Conservation (phyloP, 2,888 invertebrate species). For the Drosophila algonquin region DNA sequence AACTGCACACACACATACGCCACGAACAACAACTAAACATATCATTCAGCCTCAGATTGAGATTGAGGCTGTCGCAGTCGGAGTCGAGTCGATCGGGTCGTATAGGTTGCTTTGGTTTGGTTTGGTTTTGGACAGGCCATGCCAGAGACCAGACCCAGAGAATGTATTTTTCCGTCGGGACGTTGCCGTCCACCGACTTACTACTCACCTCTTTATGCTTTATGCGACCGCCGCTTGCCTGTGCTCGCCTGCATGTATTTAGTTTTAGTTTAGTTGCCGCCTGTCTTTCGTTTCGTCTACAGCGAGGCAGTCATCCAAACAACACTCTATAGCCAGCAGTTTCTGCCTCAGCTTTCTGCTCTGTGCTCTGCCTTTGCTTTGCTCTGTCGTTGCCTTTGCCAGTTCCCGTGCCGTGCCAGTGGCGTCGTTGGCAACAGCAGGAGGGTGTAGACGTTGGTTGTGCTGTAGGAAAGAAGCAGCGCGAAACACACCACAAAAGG, state of each 20-base stretch:
- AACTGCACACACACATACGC: slow-evolving; percentile 28
- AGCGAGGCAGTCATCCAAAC: slow-evolving; percentile 71
- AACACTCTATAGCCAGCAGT: slow-evolving; percentile 45
- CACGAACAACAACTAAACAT: slow-evolving; percentile 21
- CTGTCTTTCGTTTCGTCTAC: slow-evolving; percentile 76
- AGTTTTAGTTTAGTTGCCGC: slow-evolving; percentile 70
- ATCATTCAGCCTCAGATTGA: slow-evolving; percentile 32
- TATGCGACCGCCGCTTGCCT: slow-evolving; percentile 17
- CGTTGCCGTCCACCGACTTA: slow-evolving; percentile 21
- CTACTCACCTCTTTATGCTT: slow-evolving; percentile 33
- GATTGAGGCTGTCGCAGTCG: slow-evolving; percentile 15
- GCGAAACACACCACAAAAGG: slow-evolving; percentile 18
- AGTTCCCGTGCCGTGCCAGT: slow-evolving; percentile 14
- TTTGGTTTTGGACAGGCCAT: slow-evolving; percentile 11
- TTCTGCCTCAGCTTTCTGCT: slow-evolving; percentile 23
- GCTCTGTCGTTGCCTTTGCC: slow-evolving; percentile 18
- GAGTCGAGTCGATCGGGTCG: background rate
- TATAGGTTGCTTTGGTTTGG: slow-evolving; percentile 5
- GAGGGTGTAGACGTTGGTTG: slow-evolving; percentile 1
- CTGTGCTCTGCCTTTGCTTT: slow-evolving; percentile 19
- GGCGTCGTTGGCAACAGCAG: slow-evolving; percentile 15
- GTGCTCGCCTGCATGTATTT: slow-evolving; percentile 39
- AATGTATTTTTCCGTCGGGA: slow-evolving; percentile 16
- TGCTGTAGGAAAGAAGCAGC: slow-evolving; percentile 1
- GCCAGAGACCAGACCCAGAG: slow-evolving; percentile 15